Evolutionary conservation across 2,113 vertebrate genomes (phyloP).

Genomic region (Petromus typicus): DNA sequence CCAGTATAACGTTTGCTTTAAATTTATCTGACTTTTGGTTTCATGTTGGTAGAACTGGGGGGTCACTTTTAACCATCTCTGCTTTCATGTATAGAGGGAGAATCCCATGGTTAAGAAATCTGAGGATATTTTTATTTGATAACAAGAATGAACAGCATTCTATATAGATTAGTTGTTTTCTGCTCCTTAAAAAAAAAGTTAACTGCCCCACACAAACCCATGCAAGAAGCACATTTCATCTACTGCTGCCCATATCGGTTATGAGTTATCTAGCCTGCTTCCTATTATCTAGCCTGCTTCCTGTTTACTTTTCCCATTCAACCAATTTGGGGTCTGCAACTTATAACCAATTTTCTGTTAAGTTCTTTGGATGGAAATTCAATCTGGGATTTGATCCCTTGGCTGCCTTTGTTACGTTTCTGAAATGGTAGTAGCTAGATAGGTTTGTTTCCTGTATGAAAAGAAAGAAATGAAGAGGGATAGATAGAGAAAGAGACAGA

Average conservation of each 20-base stretch:
- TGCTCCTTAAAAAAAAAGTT: background rate
- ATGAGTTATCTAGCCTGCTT: no score
- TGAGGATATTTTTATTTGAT: background rate
- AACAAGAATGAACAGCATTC: background rate
- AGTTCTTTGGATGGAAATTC: background rate
- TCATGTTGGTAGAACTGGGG: background rate
- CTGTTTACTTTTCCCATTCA: background rate
- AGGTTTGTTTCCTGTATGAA: background rate
- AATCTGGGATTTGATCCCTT: background rate
- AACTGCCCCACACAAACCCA: no score
- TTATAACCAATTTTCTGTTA: background rate
- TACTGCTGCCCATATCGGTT: no score
- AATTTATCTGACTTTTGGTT: constrained; percentile 43
- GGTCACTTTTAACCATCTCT: background rate
- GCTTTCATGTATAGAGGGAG: background rate
- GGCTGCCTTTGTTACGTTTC: background rate
- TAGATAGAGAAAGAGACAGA: background rate
- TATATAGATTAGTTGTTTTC: background rate
- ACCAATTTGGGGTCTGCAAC: background rate
- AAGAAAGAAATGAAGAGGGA: background rate
- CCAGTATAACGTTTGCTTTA: background rate
- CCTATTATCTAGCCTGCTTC: background rate
- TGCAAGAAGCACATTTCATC: background rate
- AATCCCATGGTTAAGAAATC: background rate
- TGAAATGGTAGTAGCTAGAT: background rate